A percentile compares a stretch with the other conserved stretches of the same genome.
These are phyloP conservation scores for Potamarius usumacintae DNA, from an alignment of 2,113 vertebrate species.

Conservation along the genomic window DNA sequence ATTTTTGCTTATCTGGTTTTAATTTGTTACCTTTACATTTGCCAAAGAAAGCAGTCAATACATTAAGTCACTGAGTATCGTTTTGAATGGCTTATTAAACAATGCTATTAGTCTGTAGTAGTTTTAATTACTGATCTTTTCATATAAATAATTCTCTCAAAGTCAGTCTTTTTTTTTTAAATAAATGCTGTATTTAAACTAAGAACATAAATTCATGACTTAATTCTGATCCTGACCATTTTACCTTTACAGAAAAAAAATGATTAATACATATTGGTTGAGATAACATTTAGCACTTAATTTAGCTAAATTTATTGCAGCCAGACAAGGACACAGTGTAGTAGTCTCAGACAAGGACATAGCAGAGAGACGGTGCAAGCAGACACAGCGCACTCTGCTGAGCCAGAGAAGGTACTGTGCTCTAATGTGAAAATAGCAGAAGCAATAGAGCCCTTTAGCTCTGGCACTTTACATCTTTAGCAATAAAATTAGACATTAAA, in stretches of 20 bases:
- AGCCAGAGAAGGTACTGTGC: constrained; percentile 51
- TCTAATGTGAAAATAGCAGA: neutral
- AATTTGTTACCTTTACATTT: constrained; percentile 50
- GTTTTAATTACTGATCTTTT: constrained; percentile 69
- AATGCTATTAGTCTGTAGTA: constrained; percentile 73
- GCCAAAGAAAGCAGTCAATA: constrained; percentile 51
- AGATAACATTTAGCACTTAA: constrained; percentile 99
- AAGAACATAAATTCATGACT: constrained; percentile 91
- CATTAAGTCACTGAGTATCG: constrained; percentile 65
- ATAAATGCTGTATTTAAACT: constrained; percentile 93
- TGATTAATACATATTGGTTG: constrained; percentile 99
- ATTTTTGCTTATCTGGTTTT: constrained; percentile 15
- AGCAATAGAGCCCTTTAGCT: neutral
- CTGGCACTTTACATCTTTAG: neutral
- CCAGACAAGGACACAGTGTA: constrained; percentile 79
- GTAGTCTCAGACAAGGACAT: constrained; percentile 86
- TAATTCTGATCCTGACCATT: constrained; percentile 86
- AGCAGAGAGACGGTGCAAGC: constrained; percentile 68
- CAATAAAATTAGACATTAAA: neutral
- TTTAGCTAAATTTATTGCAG: constrained; percentile 98
- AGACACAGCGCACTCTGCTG: constrained; percentile 87
- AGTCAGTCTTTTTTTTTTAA: constrained; percentile 69
- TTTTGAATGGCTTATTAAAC: constrained; percentile 69
- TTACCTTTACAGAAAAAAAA: constrained; percentile 94
- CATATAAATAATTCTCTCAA: neutral